These are phyloP conservation scores for Diadegma fenestrale DNA, from an alignment of 2,888 invertebrate genomes.

Conservation along the genomic window DNA sequence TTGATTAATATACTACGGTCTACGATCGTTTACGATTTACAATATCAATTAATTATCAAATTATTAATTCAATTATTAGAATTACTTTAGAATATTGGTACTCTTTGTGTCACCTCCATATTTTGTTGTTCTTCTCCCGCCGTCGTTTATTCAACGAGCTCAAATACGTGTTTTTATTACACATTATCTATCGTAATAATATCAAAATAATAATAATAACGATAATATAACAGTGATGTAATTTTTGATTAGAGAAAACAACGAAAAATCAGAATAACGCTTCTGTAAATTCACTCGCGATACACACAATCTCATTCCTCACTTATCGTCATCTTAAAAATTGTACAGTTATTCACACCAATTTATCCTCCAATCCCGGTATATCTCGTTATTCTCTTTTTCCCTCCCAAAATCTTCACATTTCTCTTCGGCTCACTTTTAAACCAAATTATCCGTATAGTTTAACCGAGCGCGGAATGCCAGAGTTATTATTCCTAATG, in stretches of 20 bases:
- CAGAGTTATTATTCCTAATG: too few species aligned
- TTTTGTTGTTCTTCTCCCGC: conserved; percentile 38
- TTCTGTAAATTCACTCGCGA: conserved; percentile 60
- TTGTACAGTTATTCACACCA: conserved; percentile 60
- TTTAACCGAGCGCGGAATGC: too few species aligned
- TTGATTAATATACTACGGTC: conserved; percentile 82
- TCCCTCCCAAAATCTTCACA: conserved; percentile 46
- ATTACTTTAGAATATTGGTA: conserved; percentile 85
- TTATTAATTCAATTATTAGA: conserved; percentile 84
- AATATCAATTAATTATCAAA: conserved; percentile 85
- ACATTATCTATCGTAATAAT: conserved; percentile 44
- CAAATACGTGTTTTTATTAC: conserved; percentile 64
- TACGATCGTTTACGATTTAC: conserved; percentile 83
- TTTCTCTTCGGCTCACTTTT: conserved; percentile 63
- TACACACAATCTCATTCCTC: conserved; percentile 44
- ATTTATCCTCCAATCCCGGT: conserved; percentile 44
- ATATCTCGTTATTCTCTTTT: conserved; percentile 37
- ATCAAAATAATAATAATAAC: conserved; percentile 23
- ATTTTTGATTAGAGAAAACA: neutral
- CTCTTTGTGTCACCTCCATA: conserved; percentile 81
- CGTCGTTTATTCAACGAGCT: conserved; percentile 57
- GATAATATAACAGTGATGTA: neutral
- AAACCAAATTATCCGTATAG: conserved; percentile 75
- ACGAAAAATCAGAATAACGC: conserved; percentile 32
- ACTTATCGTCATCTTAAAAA: conserved; percentile 49